Percentiles rank a stretch among this genome's conserved stretches.
Evolutionary conservation across 2,797 vertebrate species (phyloP).

Genomic region (Sparidentex hasta): DNA sequence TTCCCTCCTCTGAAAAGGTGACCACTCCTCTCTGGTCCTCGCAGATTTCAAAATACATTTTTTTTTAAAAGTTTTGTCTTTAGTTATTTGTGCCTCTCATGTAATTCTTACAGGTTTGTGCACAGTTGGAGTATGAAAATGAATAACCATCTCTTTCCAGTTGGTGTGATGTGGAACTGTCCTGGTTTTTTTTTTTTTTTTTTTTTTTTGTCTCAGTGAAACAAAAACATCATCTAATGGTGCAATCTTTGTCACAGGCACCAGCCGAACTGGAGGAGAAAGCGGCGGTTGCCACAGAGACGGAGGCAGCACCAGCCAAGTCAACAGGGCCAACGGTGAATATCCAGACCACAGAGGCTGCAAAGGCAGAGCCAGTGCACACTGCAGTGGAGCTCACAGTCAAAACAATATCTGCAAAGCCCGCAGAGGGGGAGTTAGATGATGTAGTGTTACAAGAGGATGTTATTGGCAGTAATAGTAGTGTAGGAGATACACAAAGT

Average conservation of each 20-base stretch:
- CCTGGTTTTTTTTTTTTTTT: not conserved
- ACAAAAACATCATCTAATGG: constrained; percentile 30
- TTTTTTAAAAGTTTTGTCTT: constrained; percentile 8
- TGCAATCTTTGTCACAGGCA: constrained; percentile 87
- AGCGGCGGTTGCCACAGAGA: constrained; percentile 73
- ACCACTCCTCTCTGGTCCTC: constrained; percentile 80
- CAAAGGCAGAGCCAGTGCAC: constrained; percentile 3
- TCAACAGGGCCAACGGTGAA: constrained; percentile 85
- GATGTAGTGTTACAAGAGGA: not conserved
- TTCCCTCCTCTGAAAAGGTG: constrained; percentile 88
- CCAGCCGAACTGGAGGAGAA: constrained; percentile 83
- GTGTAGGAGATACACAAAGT: constrained; percentile 4
- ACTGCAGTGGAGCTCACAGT: constrained; percentile 6
- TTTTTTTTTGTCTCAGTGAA: not conserved
- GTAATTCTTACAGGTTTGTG: constrained; percentile 9
- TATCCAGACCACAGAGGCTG: constrained; percentile 70
- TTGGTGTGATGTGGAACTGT: constrained; percentile 37
- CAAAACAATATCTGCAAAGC: constrained; percentile 17
- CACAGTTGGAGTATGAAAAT: not conserved
- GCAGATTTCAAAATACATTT: constrained; percentile 1
- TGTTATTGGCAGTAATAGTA: not conserved
- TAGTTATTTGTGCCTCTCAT: not conserved
- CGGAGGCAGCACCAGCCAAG: constrained; percentile 81
- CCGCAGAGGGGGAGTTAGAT: constrained; percentile 4
- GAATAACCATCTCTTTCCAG: constrained; percentile 14